phyloP scores from a whole-genome alignment of 2,797 vertebrate species.

The Simalia tracyae region DNA sequence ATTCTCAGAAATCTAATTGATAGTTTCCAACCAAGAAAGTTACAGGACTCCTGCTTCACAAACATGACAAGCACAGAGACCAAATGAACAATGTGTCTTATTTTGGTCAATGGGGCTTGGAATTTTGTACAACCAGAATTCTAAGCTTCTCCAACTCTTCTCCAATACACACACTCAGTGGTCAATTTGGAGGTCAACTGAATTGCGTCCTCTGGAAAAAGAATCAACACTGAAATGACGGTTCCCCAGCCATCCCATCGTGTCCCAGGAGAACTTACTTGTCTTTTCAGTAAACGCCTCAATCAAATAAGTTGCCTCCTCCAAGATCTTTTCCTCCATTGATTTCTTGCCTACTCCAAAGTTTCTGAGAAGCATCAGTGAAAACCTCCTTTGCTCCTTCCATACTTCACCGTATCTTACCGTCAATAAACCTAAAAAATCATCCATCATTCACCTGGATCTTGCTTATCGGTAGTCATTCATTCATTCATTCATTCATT shows the following conservation, averaged over 20 bases:
- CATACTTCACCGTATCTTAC: background rate
- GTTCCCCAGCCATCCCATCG: background rate
- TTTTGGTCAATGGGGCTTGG: background rate
- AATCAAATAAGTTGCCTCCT: background rate
- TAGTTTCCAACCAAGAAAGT: background rate
- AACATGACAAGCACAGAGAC: background rate
- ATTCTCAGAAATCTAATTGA: background rate
- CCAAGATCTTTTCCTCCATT: background rate
- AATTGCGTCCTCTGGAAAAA: background rate
- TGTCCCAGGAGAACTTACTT: background rate
- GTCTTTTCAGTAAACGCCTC: background rate
- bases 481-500: background rate
- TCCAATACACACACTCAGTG: background rate
- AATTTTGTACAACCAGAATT: background rate
- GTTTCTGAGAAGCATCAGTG: background rate
- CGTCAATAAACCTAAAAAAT: background rate
- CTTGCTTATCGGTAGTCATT: background rate
- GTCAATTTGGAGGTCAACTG: background rate
- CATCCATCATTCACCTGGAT: background rate
- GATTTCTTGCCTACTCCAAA: conserved; percentile 6
- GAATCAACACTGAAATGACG: background rate
- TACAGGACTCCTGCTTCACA: too few species aligned
- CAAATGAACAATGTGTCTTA: background rate
- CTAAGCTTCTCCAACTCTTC: background rate
- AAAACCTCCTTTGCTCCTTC: conserved; percentile 13